These are phyloP conservation scores for Serilophus lunatus DNA, from an alignment of 2,113 vertebrate species.

Conservation along the genomic window DNA sequence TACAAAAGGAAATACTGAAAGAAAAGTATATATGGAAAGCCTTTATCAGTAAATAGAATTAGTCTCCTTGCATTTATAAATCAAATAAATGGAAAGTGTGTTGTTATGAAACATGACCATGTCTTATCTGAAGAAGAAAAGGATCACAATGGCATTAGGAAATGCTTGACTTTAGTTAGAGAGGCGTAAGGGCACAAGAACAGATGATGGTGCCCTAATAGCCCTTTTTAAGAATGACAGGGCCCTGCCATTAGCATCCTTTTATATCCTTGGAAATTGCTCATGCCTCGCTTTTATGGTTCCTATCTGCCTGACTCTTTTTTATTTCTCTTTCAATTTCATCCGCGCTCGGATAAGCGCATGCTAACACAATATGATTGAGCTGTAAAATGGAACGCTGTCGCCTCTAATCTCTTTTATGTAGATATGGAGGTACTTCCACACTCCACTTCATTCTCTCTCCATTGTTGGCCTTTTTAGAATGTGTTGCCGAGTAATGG, in stretches of 20 bases:
- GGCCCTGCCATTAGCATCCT: constrained; percentile 88
- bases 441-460: constrained; percentile 81
- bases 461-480: constrained; percentile 77
- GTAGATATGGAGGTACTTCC: constrained; percentile 88
- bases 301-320: constrained; percentile 87
- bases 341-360: constrained; percentile 93
- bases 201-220: constrained; percentile 87
- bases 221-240: constrained; percentile 94
- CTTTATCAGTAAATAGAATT: constrained; percentile 88
- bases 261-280: constrained; percentile 95
- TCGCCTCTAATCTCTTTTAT: constrained; percentile 95
- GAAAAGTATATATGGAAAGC: constrained; percentile 74
- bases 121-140: constrained; percentile 84
- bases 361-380: constrained; percentile 97
- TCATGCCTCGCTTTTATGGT: constrained; percentile 88
- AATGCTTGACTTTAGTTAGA: constrained; percentile 89
- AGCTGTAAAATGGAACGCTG: constrained; percentile 96
- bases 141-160: constrained; percentile 86
- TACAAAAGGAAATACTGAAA: constrained; percentile 67
- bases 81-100: constrained; percentile 82
- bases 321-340: constrained; percentile 98
- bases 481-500: constrained; percentile 58
- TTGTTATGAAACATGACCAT: constrained; percentile 85
- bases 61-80: constrained; percentile 80
- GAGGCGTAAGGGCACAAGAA: constrained; percentile 83